Evolutionary conservation across 2,113 vertebrate genomes (phyloP), one percentile per base, ranked within the genome.

Genomic region (Merops nubicus): DNA sequence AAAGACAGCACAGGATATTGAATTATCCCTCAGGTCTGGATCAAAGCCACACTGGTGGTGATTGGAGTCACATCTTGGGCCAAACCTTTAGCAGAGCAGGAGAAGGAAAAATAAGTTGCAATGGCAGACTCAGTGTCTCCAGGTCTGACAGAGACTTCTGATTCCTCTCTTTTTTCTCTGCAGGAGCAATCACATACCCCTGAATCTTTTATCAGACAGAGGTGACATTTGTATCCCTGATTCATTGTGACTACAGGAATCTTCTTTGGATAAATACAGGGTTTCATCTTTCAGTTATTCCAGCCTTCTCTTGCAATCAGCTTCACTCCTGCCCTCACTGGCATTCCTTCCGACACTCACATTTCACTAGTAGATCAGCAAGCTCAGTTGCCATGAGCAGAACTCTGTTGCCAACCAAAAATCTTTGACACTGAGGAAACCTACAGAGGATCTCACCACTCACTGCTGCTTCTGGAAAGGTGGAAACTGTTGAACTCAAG

Each of bases 281-380:
- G 90, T 93, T 97, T 97, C 94, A 86, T 87, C 86, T 97, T 97
- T 96, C 94, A 94, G 25, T 72, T 94, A 60, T 90, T 91, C 60
- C 78, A 96, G 51, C 43, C 60, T 95, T 88, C 88, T 89, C 64
- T 62, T 93, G 68, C 89, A 94, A 92, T 89, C 91, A 90, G 57
- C 92, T 93, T 96, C 75, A 86, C 80, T 86, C 10, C 72, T 81
- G 95, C 64, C 69, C 38, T 79, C 65, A 72, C 69, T 79, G 75
- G 69, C 80, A 83, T 78, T 92, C 74, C 43, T 75, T 88, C 80
- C 94, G 89, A 87, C 88, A 93, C 56, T 77, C 16, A 2, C 25
- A 53, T 86, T 81, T 91, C 69, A 88, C 69, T 74, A 95, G 95
- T 89, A 60, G 87, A 93, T 85, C 40, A 54, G 29, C 45, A 75